Conservation (phyloP, 1,140 invertebrate species). For the Eufriesea mexicana region DNA sequence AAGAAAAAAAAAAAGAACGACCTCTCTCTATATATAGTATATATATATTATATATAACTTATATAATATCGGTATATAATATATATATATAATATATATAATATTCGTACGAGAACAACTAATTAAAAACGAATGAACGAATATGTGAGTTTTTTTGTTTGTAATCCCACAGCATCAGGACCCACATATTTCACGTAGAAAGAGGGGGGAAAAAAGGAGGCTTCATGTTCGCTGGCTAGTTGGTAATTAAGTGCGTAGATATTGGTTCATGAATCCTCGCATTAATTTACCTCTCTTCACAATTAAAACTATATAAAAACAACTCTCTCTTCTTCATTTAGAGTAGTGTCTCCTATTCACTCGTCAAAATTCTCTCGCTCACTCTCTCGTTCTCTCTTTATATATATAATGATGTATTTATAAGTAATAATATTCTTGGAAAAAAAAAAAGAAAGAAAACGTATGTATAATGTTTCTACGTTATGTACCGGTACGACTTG, state of each 20-base stretch:
- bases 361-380: constrained; percentile 43
- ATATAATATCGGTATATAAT: constrained; percentile 47
- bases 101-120: constrained; percentile 63
- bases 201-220: constrained; percentile 54
- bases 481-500: constrained; percentile 71
- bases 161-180: constrained; percentile 54
- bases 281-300: constrained; percentile 58
- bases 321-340: constrained; percentile 53
- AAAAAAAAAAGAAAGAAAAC: constrained; percentile 70
- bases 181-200: constrained; percentile 26
- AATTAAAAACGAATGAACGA: constrained; percentile 65
- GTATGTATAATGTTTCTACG: constrained; percentile 77
- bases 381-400: constrained; percentile 53
- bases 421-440: constrained; percentile 80
- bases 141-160: constrained; percentile 59
- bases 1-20: constrained; percentile 45
- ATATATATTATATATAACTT: constrained; percentile 3
- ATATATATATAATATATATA: constrained; percentile 49
- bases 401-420: constrained; percentile 79
- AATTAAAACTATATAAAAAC: constrained; percentile 72
- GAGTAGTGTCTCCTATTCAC: constrained; percentile 49
- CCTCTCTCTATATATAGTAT: constrained; percentile 50
- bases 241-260: constrained; percentile 62
- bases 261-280: constrained; percentile 63
- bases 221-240: constrained; percentile 49